Percentiles rank a stretch among this genome's conserved stretches.
Conservation (phyloP, 2,113 vertebrate species). For the Engystomops pustulosus region DNA sequence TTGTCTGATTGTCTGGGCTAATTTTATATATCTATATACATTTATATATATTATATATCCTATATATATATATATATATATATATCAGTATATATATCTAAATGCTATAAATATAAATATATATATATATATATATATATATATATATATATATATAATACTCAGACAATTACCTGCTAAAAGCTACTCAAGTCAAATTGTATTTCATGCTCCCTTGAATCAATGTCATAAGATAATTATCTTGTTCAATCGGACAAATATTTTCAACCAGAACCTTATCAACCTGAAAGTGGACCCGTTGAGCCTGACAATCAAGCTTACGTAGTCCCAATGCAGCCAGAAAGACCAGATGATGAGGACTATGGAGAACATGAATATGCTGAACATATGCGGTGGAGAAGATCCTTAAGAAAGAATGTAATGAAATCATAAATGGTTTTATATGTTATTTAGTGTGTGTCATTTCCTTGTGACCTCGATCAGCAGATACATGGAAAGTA, state of each 20-base stretch:
- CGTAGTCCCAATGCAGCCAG: slow-evolving; percentile 79
- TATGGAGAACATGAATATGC: slow-evolving; percentile 74
- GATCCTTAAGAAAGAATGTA: slow-evolving; percentile 77
- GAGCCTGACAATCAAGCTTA: slow-evolving; percentile 82
- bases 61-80: slow-evolving; percentile 6
- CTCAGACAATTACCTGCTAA: neutral
- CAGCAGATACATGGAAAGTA: slow-evolving; percentile 61
- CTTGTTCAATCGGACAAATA: slow-evolving; percentile 85
- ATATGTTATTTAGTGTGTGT: slow-evolving; percentile 57
- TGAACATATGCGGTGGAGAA: slow-evolving; percentile 80
- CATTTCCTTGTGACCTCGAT: slow-evolving; percentile 67
- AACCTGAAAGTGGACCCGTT: slow-evolving; percentile 81
- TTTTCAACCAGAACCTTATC: slow-evolving; percentile 90
- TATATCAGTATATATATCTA: neutral
- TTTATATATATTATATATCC: too few species aligned
- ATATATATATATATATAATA: neutral
- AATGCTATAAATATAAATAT: neutral
- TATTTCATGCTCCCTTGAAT: slow-evolving; percentile 67
- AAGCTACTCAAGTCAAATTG: slow-evolving; percentile 50
- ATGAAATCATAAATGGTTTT: slow-evolving; percentile 66
- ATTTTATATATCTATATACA: neutral
- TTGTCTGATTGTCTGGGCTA: neutral
- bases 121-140: slow-evolving; percentile 10
- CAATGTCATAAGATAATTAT: slow-evolving; percentile 74
- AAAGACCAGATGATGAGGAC: slow-evolving; percentile 83